Evolutionary conservation across 2,888 invertebrate genomes (phyloP), one percentile per base, ranked within the genome.

Genomic region (Cinara cedri): DNA sequence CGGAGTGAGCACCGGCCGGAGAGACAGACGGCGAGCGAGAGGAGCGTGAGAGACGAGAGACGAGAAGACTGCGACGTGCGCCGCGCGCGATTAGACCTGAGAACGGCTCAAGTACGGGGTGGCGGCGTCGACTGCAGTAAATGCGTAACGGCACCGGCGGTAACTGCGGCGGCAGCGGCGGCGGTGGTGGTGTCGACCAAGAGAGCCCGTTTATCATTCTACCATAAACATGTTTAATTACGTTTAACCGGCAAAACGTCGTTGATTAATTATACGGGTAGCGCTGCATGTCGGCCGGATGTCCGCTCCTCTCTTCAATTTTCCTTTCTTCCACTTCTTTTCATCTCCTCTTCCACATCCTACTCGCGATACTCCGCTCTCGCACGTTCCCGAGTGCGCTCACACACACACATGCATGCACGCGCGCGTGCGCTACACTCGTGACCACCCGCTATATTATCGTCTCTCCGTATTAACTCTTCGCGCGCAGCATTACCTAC

Each of bases 221-320:
- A 34, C 76, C 76, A 78, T 70, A 78, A 78, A 78, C 76, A 70
- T 78, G 76, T 78, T 78, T 78, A 78, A 78, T 78, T 78, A 78
- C 76, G 60, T 78, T 68, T 68, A 70, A 78, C 66, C 76, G 68
- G 68, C 49, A 26, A 68, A 78, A 78, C 76, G 76, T 78, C 68
- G 76, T 78, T 78, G 76, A 78, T 78, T 78, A 78, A 78, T 78
- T 70, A 68, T 75, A 65, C 57, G 49, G 57, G 66, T 46, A 55
- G 34, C 34, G 55, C n/a, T 34, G 42, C 75, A 63, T 74, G 74
- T 74, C 75, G 26, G 57, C 57, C 49, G 76, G 68, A 68, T 24
- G 60, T 78, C 68, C 76, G 68, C 34, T 57, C 34, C 57, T 26
- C 76, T 14, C 9, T 65, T 54, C 65, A 34, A 34, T 34, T 34